Conservation (phyloP, 2,888 invertebrate species). For the Torymus texanus region DNA sequence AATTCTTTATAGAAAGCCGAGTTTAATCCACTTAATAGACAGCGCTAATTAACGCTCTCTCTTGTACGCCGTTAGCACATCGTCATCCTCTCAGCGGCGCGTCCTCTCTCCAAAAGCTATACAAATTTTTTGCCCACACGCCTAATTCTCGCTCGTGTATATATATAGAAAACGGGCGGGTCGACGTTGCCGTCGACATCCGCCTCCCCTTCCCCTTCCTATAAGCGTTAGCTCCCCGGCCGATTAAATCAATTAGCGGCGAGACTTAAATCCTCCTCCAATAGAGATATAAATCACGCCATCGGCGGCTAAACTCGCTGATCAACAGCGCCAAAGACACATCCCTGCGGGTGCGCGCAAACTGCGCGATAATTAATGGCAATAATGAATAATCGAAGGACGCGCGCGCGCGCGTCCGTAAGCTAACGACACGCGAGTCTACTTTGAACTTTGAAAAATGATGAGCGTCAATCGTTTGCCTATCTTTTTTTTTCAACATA, state of each 20-base stretch:
- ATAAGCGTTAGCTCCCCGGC: too few relatives aligned
- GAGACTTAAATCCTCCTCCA: conserved; percentile 36
- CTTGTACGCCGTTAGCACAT: not conserved
- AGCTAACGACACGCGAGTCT: not conserved
- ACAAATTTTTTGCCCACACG: too few relatives aligned
- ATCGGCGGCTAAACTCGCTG: conserved; percentile 34
- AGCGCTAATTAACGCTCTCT: not conserved
- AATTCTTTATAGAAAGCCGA: too few relatives aligned
- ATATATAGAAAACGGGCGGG: too few relatives aligned
- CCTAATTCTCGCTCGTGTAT: too few relatives aligned
- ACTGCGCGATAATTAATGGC: conserved; percentile 38
- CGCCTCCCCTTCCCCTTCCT: too few relatives aligned
- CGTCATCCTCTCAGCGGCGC: too few relatives aligned
- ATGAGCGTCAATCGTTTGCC: not conserved
- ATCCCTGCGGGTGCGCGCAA: not conserved
- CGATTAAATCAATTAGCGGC: conserved; percentile 42
- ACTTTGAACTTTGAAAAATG: conserved; percentile 31
- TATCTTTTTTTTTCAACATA: not conserved
- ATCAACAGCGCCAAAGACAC: conserved; percentile 36
- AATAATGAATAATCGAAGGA: conserved; percentile 39
- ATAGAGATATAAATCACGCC: conserved; percentile 42
- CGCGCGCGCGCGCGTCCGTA: not conserved
- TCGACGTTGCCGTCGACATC: too few relatives aligned
- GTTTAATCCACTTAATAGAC: not conserved
- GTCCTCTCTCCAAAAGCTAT: not conserved